Evolutionary conservation across 2,113 vertebrate genomes (phyloP).

Genomic region (Oceanodroma tethys): DNA sequence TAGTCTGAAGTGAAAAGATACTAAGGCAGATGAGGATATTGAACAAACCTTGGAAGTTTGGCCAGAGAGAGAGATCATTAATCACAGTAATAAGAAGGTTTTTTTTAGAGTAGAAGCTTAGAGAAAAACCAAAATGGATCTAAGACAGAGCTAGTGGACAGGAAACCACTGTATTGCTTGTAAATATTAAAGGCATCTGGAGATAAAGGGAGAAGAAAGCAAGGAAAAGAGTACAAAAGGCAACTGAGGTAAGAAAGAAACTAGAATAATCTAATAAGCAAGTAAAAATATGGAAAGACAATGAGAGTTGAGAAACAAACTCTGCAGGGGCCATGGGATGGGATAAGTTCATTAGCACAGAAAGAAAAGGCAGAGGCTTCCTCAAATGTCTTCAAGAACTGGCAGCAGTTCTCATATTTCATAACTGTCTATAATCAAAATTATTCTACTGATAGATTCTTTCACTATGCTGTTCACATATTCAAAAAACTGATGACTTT

Average conservation of each 20-base stretch:
- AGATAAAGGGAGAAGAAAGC: not conserved
- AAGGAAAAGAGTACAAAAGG: not conserved
- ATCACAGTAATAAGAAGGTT: not conserved
- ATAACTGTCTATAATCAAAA: not conserved
- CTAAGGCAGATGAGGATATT: not conserved
- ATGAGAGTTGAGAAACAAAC: conserved; percentile 22
- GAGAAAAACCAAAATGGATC: not conserved
- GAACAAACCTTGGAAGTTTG: not conserved
- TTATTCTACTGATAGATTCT: not conserved
- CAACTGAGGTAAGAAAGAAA: conserved; percentile 3
- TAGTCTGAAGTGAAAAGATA: not conserved
- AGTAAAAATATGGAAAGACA: conserved; percentile 1
- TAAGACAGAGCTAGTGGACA: not conserved
- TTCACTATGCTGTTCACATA: not conserved
- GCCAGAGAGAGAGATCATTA: not conserved
- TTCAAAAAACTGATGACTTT: not conserved
- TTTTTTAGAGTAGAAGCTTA: not conserved
- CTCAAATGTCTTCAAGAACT: not conserved
- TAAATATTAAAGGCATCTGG: not conserved
- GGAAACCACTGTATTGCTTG: not conserved
- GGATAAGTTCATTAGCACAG: not conserved
- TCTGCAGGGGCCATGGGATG: not conserved
- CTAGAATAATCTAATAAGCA: not conserved
- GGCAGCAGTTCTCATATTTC: not conserved
- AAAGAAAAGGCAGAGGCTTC: not conserved